Conservation (phyloP, 2,113 vertebrate genomes). For the Zeus faber region DNA sequence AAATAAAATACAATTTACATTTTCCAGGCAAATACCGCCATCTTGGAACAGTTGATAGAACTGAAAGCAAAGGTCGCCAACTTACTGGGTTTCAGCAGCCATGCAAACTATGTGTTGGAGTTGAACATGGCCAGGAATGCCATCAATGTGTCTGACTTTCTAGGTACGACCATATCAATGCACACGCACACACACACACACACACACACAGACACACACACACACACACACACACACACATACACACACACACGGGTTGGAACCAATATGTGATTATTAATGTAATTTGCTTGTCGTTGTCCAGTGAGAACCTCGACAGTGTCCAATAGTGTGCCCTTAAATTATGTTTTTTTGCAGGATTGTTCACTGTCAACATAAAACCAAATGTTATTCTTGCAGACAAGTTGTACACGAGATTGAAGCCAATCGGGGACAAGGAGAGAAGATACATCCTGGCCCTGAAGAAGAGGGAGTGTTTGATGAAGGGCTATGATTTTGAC, state of each 20-base stretch:
- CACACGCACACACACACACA: not conserved
- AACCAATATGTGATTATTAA: not conserved
- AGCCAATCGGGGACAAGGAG: constrained; percentile 83
- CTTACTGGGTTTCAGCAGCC: constrained; percentile 85
- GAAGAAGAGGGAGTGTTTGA: constrained; percentile 87
- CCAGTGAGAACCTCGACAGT: too few relatives aligned
- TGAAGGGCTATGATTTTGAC: constrained; percentile 78
- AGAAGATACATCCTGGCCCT: constrained; percentile 83
- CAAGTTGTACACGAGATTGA: constrained; percentile 80
- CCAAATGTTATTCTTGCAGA: constrained; percentile 29
- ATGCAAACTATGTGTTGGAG: constrained; percentile 91
- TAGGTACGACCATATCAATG: constrained; percentile 75
- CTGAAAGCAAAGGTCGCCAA: constrained; percentile 82
- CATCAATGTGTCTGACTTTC: constrained; percentile 79
- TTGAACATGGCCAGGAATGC: constrained; percentile 91
- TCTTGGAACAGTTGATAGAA: constrained; percentile 85
- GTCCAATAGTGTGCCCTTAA: not conserved
- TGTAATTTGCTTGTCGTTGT: not conserved
- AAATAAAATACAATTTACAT: constrained; percentile 2
- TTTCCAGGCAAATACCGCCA: constrained; percentile 83
- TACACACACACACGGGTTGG: not conserved
- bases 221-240: not conserved
- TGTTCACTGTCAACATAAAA: too few relatives aligned
- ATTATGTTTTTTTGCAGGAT: not conserved
- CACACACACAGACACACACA: not conserved